Evolutionary conservation across 2,113 vertebrate genomes (phyloP).

Genomic region (Sterna hirundo): DNA sequence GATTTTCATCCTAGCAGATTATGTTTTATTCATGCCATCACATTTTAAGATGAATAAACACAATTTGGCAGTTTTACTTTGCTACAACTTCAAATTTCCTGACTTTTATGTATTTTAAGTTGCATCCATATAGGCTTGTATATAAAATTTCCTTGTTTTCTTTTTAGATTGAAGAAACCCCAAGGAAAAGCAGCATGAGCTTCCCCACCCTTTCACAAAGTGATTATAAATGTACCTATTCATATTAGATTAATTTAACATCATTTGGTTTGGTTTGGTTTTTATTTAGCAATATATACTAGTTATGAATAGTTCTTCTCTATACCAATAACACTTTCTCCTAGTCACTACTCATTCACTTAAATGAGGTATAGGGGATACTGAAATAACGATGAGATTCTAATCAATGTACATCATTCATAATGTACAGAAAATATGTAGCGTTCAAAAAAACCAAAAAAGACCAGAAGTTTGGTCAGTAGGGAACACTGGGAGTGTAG

Average conservation of each 20-base stretch:
- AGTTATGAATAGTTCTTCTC: conserved; percentile 8
- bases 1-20: conserved; percentile 5
- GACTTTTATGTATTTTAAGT: conserved; percentile 43
- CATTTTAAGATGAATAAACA: conserved; percentile 41
- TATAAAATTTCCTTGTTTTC: conserved; percentile 31
- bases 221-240: conserved; percentile 25
- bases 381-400: not conserved
- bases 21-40: conserved; percentile 36
- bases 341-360: not conserved
- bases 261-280: not conserved
- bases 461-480: not conserved
- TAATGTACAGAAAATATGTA: not conserved
- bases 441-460: not conserved
- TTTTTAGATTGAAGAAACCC: conserved; percentile 37
- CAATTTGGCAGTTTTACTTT: conserved; percentile 19
- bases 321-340: not conserved
- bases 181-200: not conserved
- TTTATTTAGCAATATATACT: not conserved
- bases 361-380: not conserved
- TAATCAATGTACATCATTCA: not conserved
- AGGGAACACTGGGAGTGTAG: not conserved
- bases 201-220: conserved; percentile 14
- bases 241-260: not conserved
- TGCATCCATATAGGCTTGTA: not conserved
- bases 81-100: not conserved